Conservation (phyloP, 1,140 invertebrate genomes). For the Nomia melanderi region DNA sequence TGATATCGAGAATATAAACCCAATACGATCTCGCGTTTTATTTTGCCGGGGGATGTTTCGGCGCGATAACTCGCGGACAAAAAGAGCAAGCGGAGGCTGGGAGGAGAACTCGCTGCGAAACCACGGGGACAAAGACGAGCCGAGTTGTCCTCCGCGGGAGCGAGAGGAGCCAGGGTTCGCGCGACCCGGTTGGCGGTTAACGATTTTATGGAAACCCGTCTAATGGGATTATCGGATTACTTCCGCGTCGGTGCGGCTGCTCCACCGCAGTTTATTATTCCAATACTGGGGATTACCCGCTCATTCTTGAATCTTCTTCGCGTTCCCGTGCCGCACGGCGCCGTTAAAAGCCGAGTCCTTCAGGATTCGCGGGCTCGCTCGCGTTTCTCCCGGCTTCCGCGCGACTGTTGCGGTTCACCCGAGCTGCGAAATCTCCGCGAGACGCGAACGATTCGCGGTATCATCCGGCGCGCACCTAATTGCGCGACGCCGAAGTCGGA, state of each 20-base stretch:
- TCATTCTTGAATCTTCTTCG: conserved; percentile 57
- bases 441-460: conserved; percentile 5
- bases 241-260: conserved; percentile 59
- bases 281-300: conserved; percentile 54
- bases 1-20: too few species aligned
- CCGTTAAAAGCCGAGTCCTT: background rate
- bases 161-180: conserved; percentile 9
- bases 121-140: conserved; percentile 3
- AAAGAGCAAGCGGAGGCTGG: background rate
- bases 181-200: conserved; percentile 54
- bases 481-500: conserved; percentile 13
- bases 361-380: background rate
- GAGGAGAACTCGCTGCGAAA: background rate
- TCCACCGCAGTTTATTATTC: conserved; percentile 58
- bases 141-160: background rate
- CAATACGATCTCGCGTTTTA: too few species aligned
- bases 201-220: conserved; percentile 66
- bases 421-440: background rate
- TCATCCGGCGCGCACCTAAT: background rate
- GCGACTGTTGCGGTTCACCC: conserved; percentile 4
- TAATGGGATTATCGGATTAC: conserved; percentile 67
- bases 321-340: background rate
- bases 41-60: too few species aligned
- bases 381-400: too few species aligned
- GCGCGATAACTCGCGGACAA: too few species aligned